Evolutionary conservation across 1,140 invertebrate species (phyloP).

Genomic region (Spodoptera frugiperda): DNA sequence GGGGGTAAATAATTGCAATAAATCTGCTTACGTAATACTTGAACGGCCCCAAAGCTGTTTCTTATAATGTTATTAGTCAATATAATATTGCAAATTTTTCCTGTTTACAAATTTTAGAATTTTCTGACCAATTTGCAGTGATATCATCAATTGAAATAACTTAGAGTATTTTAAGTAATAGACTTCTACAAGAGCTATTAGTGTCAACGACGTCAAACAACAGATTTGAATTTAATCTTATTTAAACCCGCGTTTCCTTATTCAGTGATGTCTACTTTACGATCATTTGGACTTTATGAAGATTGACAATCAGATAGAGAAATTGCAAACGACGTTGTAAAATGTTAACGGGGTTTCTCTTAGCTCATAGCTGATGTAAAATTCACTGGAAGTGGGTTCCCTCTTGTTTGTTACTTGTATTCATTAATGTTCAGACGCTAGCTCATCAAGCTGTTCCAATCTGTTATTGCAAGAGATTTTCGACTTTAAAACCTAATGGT

Average conservation of each 20-base stretch:
- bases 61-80: background rate
- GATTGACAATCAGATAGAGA: conserved; percentile 38
- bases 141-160: conserved; percentile 5
- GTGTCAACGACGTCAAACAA: conserved; percentile 2
- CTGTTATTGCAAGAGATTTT: too few species aligned
- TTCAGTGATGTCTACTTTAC: conserved; percentile 22
- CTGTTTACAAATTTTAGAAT: background rate
- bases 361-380: conserved; percentile 4
- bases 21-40: too few species aligned
- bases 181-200: conserved; percentile 28
- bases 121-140: conserved; percentile 1
- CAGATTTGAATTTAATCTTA: conserved; percentile 5
- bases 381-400: background rate
- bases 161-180: background rate
- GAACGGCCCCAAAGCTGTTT: too few species aligned
- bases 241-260: background rate
- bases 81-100: background rate
- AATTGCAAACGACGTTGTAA: conserved; percentile 29
- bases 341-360: conserved; percentile 17
- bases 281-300: conserved; percentile 19
- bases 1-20: too few species aligned
- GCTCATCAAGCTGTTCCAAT: too few species aligned
- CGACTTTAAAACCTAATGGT: too few species aligned
- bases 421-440: background rate
- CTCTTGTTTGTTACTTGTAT: background rate